A percentile compares a stretch with the other conserved stretches of the same genome.
These are phyloP conservation scores for Sitophilus oryzae DNA, from an alignment of 1,140 invertebrate genomes.

Conservation along the genomic window DNA sequence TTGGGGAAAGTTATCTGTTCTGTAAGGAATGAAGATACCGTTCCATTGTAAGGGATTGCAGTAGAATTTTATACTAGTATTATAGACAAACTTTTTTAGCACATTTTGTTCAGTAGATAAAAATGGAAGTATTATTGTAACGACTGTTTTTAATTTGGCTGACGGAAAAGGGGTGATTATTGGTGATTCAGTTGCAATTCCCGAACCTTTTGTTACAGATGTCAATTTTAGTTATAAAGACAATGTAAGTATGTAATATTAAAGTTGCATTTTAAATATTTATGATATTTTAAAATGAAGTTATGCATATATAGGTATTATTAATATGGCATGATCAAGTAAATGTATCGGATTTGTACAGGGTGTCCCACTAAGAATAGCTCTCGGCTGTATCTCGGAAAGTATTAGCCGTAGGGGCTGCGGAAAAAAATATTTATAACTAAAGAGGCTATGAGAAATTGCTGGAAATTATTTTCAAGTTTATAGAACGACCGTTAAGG, in stretches of 20 bases:
- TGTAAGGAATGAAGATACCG: conserved; percentile 64
- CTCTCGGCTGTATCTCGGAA: no score
- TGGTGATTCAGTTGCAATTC: conserved; percentile 75
- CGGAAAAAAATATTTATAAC: no score
- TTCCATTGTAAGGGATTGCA: conserved; percentile 81
- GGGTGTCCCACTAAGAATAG: no score
- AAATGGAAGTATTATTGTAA: conserved; percentile 62
- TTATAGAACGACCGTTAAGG: no score
- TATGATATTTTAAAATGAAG: conserved; percentile 2
- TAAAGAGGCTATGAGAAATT: no score
- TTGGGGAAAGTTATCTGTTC: conserved; percentile 77
- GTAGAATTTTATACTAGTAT: conserved; percentile 44
- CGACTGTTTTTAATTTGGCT: conserved; percentile 79
- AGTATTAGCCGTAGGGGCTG: no score
- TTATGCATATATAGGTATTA: no score
- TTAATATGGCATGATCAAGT: no score
- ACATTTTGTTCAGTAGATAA: conserved; percentile 76
- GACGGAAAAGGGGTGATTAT: conserved; percentile 75
- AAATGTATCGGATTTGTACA: no score
- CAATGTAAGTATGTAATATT: conserved; percentile 48
- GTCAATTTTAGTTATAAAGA: conserved; percentile 56
- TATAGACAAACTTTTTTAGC: conserved; percentile 50
- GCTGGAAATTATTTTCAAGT: no score
- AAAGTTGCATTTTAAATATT: conserved; percentile 5
- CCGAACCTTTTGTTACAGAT: conserved; percentile 64